These are phyloP conservation scores for Abramis brama DNA, from an alignment of 2,113 vertebrate species.

Conservation along the genomic window DNA sequence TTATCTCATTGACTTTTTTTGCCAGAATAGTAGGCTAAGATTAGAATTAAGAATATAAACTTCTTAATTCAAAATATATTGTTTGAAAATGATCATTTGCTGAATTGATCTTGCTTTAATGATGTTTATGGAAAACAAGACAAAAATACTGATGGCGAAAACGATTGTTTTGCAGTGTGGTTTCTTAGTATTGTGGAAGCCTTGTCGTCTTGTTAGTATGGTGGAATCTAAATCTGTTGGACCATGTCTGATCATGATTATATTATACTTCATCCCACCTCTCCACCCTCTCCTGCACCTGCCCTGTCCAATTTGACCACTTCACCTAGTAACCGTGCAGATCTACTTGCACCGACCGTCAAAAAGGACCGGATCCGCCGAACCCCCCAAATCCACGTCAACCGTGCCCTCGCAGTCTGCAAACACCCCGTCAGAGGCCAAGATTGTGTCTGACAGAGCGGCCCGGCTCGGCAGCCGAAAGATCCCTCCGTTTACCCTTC, in stretches of 20 bases:
- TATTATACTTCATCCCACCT: slow-evolving; percentile 67
- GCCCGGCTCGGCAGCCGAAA: slow-evolving; percentile 65
- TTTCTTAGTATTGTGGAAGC: neutral
- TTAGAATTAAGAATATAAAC: neutral
- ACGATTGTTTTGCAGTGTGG: neutral
- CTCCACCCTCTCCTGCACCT: slow-evolving; percentile 67
- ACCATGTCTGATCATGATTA: slow-evolving; percentile 39
- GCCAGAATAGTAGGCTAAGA: no score
- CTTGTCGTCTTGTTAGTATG: slow-evolving; percentile 42
- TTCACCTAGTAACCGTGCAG: slow-evolving; percentile 79
- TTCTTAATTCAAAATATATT: neutral
- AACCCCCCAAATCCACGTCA: slow-evolving; percentile 67
- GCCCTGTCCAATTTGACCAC: slow-evolving; percentile 59
- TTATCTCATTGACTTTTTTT: neutral
- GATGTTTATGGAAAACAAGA: neutral
- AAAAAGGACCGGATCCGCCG: slow-evolving; percentile 69
- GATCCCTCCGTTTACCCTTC: slow-evolving; percentile 71
- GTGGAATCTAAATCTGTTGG: slow-evolving; percentile 18
- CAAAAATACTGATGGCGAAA: neutral
- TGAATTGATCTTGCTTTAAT: neutral
- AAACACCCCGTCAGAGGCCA: slow-evolving; percentile 67
- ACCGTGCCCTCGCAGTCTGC: slow-evolving; percentile 65
- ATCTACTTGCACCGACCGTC: slow-evolving; percentile 75
- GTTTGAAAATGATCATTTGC: neutral
- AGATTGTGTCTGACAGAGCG: slow-evolving; percentile 64